These are phyloP conservation scores for Luidia sarsii DNA, from an alignment of 53 echinoderm and acorn worm genomes.

Conservation along the genomic window DNA sequence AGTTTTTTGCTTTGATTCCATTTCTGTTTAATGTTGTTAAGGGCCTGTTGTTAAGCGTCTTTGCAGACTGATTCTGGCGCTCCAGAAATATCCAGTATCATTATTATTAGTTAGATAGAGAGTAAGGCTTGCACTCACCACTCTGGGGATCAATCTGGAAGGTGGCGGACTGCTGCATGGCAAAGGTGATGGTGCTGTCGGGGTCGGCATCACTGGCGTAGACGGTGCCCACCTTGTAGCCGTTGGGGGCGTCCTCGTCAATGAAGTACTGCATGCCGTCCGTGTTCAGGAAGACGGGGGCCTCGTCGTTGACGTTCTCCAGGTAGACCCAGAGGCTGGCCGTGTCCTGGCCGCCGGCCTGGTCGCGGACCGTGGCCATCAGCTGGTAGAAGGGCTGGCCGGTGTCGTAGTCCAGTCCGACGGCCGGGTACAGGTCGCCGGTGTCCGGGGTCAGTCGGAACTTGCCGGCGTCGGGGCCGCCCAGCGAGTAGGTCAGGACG, in stretches of 20 bases:
- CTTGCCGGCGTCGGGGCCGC: conserved; percentile 39
- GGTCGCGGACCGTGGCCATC: conserved; percentile 51
- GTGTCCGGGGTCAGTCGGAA: conserved; percentile 45
- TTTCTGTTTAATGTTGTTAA: too few species aligned
- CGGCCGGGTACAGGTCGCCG: conserved; percentile 52
- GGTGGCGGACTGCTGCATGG: conserved; percentile 27
- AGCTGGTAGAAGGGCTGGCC: conserved; percentile 57
- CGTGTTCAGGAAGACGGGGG: conserved; percentile 77
- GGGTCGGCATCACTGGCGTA: conserved; percentile 89
- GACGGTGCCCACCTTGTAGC: conserved; percentile 84
- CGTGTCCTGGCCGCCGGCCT: conserved; percentile 35
- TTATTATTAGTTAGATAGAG: neutral
- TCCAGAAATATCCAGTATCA: neutral
- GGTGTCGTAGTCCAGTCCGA: conserved; percentile 57
- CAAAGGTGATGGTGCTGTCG: conserved; percentile 41
- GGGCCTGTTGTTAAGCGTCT: too few species aligned
- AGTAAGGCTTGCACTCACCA: conserved; percentile 27
- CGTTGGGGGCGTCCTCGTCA: conserved; percentile 72
- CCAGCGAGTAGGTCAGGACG: conserved; percentile 66
- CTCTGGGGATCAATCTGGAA: conserved; percentile 56
- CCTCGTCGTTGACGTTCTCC: conserved; percentile 54
- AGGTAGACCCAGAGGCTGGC: conserved; percentile 69
- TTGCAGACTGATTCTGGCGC: too few species aligned
- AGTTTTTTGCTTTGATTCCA: too few species aligned
- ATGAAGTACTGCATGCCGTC: conserved; percentile 65